Conservation (phyloP, 2,888 invertebrate species). For the Tuta absoluta region DNA sequence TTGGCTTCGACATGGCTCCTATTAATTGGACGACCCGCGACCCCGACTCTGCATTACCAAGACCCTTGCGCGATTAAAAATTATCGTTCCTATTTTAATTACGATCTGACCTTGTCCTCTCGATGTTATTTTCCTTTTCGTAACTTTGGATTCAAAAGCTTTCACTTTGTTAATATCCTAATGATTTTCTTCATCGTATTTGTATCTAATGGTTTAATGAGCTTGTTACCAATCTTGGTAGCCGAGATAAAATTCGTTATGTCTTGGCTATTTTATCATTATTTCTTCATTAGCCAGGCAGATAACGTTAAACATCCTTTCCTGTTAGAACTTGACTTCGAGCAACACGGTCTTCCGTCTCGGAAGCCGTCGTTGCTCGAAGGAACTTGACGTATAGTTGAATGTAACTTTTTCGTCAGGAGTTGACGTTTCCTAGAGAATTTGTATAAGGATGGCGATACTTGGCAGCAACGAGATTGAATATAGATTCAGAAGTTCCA, state of each 20-base stretch:
- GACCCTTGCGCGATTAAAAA: conserved; percentile 55
- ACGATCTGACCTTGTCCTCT: conserved; percentile 25
- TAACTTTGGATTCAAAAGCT: not conserved
- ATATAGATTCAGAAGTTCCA: not conserved
- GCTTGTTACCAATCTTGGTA: not conserved
- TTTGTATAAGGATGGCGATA: too few relatives aligned
- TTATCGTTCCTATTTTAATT: conserved; percentile 61
- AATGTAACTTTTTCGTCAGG: too few relatives aligned
- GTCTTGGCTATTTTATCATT: too few relatives aligned
- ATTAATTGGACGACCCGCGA: conserved; percentile 63
- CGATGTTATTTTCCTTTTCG: not conserved
- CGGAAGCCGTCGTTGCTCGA: too few relatives aligned
- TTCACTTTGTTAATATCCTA: not conserved
- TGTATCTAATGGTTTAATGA: not conserved
- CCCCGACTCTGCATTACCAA: conserved; percentile 55
- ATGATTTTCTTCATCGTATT: not conserved
- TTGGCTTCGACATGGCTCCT: conserved; percentile 37
- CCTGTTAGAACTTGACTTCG: too few relatives aligned
- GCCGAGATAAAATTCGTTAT: too few relatives aligned
- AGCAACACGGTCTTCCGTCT: too few relatives aligned
- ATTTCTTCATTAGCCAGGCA: too few relatives aligned
- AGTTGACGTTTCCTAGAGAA: too few relatives aligned
- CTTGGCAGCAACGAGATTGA: too few relatives aligned
- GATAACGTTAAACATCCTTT: too few relatives aligned
- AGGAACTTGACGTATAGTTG: too few relatives aligned